Percentiles rank a stretch among this genome's conserved stretches.
These are phyloP conservation scores for Brenthis hecate DNA, from an alignment of 2,888 invertebrate species.

Conservation along the genomic window DNA sequence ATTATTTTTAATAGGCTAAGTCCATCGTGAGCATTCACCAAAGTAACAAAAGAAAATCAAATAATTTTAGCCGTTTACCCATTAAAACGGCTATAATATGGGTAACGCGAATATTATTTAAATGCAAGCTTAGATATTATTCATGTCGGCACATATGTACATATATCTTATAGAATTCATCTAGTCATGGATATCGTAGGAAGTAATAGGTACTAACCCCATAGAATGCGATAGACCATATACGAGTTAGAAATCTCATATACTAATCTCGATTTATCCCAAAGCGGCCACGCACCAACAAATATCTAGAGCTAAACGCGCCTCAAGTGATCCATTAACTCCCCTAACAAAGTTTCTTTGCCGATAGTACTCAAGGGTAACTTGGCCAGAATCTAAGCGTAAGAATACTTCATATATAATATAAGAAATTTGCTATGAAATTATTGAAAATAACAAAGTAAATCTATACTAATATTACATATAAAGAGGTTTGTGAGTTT, in stretches of 20 bases:
- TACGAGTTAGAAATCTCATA: constrained; percentile 15
- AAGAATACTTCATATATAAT: constrained; percentile 1
- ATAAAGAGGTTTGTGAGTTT: too few relatives aligned
- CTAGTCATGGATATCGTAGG: too few relatives aligned
- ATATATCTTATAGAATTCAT: too few relatives aligned
- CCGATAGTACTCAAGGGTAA: neutral
- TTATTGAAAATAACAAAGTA: neutral
- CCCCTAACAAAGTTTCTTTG: constrained; percentile 9
- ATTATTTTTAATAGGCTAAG: too few relatives aligned
- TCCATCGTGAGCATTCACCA: too few relatives aligned
- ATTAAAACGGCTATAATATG: too few relatives aligned
- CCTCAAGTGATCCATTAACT: constrained; percentile 47
- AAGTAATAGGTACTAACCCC: neutral
- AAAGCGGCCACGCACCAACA: constrained; percentile 41
- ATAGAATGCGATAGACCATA: neutral
- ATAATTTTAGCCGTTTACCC: too few relatives aligned
- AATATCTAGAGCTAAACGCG: constrained; percentile 41
- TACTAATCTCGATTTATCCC: constrained; percentile 20
- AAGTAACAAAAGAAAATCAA: too few relatives aligned
- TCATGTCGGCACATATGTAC: too few relatives aligned
- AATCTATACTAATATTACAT: too few relatives aligned
- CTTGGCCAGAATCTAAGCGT: neutral
- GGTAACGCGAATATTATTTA: too few relatives aligned
- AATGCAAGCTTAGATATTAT: too few relatives aligned
- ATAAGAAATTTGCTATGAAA: neutral